Percentiles rank a stretch among this genome's conserved stretches.
These are phyloP conservation scores for Octomys mimax DNA, from an alignment of 2,797 vertebrate species.

Conservation along the genomic window DNA sequence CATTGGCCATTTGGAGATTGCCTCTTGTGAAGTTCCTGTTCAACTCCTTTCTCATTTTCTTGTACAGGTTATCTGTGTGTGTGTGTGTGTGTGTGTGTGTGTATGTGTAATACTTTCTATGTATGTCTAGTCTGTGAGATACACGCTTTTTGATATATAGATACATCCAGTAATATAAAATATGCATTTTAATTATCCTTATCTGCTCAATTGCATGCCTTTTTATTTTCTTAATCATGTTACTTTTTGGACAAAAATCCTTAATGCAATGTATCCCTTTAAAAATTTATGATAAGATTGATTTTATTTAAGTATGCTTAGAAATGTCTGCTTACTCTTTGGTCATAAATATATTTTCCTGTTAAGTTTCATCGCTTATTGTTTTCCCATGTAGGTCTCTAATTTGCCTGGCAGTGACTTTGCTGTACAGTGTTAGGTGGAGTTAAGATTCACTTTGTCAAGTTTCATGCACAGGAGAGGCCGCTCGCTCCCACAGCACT, in stretches of 20 bases:
- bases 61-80: not conserved
- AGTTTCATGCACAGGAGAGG: not conserved
- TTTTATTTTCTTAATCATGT: not conserved
- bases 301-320: not conserved
- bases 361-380: not conserved
- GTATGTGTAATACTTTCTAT: not conserved
- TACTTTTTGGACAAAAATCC: not conserved
- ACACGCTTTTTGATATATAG: not conserved
- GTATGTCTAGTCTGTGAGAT: not conserved
- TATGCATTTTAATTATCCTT: not conserved
- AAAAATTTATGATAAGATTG: not conserved
- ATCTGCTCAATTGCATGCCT: not conserved
- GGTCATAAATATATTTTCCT: not conserved
- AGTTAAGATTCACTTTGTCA: not conserved
- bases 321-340: not conserved
- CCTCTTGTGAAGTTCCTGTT: not conserved
- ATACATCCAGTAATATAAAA: not conserved
- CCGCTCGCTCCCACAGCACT: rapidly evolving
- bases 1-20: not conserved
- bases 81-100: not conserved
- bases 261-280: not conserved
- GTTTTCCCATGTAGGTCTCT: not conserved
- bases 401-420: not conserved
- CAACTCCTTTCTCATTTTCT: not conserved
- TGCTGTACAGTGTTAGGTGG: not conserved